Percentiles rank a stretch among this genome's conserved stretches.
These are phyloP conservation scores for Drosophila kepulauana DNA, from an alignment of 1,140 invertebrate species.

Conservation along the genomic window DNA sequence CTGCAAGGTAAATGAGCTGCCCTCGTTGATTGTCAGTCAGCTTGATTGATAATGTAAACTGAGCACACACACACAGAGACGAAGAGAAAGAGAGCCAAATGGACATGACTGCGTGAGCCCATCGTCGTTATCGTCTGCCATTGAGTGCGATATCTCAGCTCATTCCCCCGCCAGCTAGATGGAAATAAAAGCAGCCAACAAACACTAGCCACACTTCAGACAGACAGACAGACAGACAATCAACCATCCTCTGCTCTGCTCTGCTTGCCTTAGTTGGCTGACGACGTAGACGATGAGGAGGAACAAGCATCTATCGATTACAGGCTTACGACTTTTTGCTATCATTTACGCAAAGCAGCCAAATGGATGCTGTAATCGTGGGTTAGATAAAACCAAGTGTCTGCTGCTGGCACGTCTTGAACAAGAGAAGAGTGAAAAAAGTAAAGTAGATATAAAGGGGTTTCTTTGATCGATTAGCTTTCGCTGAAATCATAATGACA, in stretches of 20 bases:
- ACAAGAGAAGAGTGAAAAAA: too few species aligned
- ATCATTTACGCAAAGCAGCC: constrained; percentile 55
- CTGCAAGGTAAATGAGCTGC: constrained; percentile 61
- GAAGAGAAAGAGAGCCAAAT: constrained; percentile 14
- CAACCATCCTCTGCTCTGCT: not conserved
- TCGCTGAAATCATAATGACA: constrained; percentile 6
- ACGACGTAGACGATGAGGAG: not conserved
- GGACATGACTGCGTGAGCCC: constrained; percentile 18
- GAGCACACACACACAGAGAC: constrained; percentile 37
- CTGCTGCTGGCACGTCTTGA: not conserved
- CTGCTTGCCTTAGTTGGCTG: not conserved
- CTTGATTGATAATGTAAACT: constrained; percentile 82
- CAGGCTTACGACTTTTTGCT: constrained; percentile 56
- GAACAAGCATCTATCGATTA: constrained; percentile 67
- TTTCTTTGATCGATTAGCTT: constrained; percentile 25
- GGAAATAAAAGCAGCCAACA: constrained; percentile 48
- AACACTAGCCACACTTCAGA: constrained; percentile 17
- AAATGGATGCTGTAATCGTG: constrained; percentile 45
- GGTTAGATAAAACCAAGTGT: constrained; percentile 25
- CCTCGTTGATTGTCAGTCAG: constrained; percentile 68
- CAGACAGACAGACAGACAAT: constrained; percentile 14
- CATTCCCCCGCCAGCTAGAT: constrained; percentile 29
- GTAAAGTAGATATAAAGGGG: not conserved
- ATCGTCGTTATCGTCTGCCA: constrained; percentile 61
- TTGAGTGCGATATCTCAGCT: constrained; percentile 53